Conservation (phyloP, 2,888 invertebrate genomes). For the Colletes collaris region DNA sequence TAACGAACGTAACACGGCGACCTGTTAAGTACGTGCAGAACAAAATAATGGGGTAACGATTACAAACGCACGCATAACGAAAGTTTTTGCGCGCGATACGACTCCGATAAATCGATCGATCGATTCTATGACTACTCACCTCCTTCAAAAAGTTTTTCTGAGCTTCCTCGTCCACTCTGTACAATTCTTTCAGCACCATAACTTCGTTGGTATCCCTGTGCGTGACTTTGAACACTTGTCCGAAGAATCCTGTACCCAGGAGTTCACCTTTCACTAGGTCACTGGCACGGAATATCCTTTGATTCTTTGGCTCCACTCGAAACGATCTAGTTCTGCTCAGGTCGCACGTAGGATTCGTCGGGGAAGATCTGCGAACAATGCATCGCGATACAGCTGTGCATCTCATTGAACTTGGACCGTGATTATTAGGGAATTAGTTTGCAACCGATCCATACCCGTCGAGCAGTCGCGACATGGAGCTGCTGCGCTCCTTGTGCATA, state of each 20-base stretch:
- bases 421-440: neutral
- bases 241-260: conserved; percentile 96
- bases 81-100: no score
- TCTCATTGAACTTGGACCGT: neutral
- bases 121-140: conserved; percentile 81
- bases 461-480: conserved; percentile 92
- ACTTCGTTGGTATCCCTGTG: conserved; percentile 95
- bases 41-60: no score
- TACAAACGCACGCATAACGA: no score
- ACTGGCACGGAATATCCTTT: conserved; percentile 94
- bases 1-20: conserved; percentile 94
- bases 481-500: conserved; percentile 91
- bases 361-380: conserved; percentile 77
- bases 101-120: no score
- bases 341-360: conserved; percentile 85
- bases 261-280: conserved; percentile 95
- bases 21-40: conserved; percentile 83
- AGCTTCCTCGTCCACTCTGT: conserved; percentile 96
- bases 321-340: conserved; percentile 95
- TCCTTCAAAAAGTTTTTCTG: conserved; percentile 97
- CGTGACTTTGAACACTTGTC: conserved; percentile 95
- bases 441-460: conserved; percentile 86
- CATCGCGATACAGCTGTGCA: no score
- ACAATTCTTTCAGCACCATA: conserved; percentile 97
- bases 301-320: conserved; percentile 88